Base-by-base conservation (phyloP, 2,888 invertebrate species). In the Yponomeuta malinellus region DNA sequence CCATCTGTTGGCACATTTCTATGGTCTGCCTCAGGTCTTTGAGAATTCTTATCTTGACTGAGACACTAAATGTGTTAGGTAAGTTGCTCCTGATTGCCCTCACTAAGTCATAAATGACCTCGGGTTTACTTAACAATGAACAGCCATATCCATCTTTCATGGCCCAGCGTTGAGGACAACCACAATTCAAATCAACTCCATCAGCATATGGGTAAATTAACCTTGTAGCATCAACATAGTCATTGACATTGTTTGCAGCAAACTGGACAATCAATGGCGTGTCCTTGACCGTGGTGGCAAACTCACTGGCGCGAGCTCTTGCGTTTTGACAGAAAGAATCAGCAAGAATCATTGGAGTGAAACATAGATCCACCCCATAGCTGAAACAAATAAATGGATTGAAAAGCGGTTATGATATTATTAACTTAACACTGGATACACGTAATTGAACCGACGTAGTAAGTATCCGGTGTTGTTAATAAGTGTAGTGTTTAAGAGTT, bases 111-210 rank as follows among this genome's bases (percentile, higher is more conserved):
- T 94, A 94, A 6, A 99, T 94, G 10, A 95, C 78, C 80, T 99
- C 96, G 8, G 99, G 98, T 76, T 96, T 95, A 10, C 94, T 94
- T 31, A 99, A 86, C 75, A 99, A 87, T 72, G 95, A 95, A 79
- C 97, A 97, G 0, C 99, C 99, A 82, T 97, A 96, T 4, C 98
- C 98, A 81, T 97, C 96, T 75, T 96, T 94, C 87, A 97, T 95
- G 0, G 98, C 98, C 98, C 98, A 99, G 75, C 95, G 93, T 87
- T 99, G 99, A 0, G 99, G 99, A 78, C 99, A 99, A 0, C 99
- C 99, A 92, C 99, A 99, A 84, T 99, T 99, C 59, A 99, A 90
- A 89, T 99, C 99, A 2, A 98, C 96, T 8, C 99, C 99, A 92
- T 97, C 96, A 71, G 96, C 95, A 90, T 95, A 96, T 15, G 96